Percentiles rank a stretch among this genome's conserved stretches.
Evolutionary conservation across 2,888 invertebrate genomes (phyloP).

Genomic region (Aproaerema taeniolella): DNA sequence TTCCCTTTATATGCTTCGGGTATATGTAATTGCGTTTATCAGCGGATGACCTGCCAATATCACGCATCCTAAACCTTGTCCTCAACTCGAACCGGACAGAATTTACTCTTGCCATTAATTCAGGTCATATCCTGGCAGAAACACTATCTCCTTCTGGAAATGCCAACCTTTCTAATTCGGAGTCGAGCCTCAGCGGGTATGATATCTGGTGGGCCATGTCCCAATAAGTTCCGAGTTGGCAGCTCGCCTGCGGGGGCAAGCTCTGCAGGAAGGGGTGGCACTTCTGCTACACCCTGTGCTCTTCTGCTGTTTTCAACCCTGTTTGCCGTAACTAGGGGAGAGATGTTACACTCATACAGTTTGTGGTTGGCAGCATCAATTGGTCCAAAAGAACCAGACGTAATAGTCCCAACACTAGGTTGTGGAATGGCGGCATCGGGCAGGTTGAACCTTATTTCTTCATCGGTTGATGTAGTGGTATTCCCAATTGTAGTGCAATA

Average conservation of each 20-base stretch:
- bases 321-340: neutral
- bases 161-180: constrained; percentile 18
- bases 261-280: constrained; percentile 18
- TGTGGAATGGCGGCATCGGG: constrained; percentile 20
- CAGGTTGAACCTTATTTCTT: constrained; percentile 21
- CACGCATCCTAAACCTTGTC: neutral
- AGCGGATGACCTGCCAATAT: no score
- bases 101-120: neutral
- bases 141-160: neutral
- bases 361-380: neutral
- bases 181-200: constrained; percentile 15
- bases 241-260: constrained; percentile 16
- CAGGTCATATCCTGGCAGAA: neutral
- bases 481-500: constrained; percentile 19
- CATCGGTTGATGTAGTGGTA: constrained; percentile 20
- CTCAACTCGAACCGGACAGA: neutral
- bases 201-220: constrained; percentile 20
- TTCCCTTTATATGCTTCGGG: no score
- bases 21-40: no score
- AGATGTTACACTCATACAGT: neutral
- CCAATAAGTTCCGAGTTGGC: constrained; percentile 17
- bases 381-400: constrained; percentile 10
- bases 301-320: neutral
- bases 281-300: constrained; percentile 1
- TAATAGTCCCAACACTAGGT: constrained; percentile 11